Conservation (phyloP, 2,888 invertebrate species). For the Aphidoletes aphidimyza region DNA sequence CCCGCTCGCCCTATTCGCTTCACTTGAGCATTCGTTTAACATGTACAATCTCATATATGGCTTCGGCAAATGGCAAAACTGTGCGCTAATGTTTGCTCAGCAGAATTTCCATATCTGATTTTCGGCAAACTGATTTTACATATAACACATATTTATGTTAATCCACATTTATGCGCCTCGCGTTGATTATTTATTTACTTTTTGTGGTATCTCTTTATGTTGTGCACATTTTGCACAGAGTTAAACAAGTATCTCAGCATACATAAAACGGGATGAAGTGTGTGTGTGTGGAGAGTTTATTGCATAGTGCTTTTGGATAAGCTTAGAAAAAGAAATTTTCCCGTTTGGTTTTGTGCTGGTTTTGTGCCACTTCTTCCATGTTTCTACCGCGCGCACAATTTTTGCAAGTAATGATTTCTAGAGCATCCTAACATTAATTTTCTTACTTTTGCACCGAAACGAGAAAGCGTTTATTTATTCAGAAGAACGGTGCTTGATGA, state of each 20-base stretch:
- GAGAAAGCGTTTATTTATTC: constrained; percentile 23
- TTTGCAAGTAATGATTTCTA: constrained; percentile 48
- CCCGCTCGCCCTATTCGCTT: background rate
- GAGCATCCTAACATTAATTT: constrained; percentile 37
- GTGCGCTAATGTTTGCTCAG: background rate
- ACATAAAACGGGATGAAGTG: too few species aligned
- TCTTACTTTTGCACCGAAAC: background rate
- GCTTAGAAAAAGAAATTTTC: constrained; percentile 38
- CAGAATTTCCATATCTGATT: constrained; percentile 37
- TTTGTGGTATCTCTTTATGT: background rate
- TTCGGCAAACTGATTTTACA: constrained; percentile 37
- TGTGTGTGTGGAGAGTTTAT: background rate
- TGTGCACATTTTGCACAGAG: background rate
- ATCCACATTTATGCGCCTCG: constrained; percentile 36
- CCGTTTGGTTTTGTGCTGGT: background rate
- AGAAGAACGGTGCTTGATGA: constrained; percentile 34
- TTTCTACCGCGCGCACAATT: constrained; percentile 24
- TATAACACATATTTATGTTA: constrained; percentile 44
- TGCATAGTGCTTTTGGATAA: background rate
- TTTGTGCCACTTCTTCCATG: background rate
- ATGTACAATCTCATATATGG: background rate
- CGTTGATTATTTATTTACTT: constrained; percentile 49
- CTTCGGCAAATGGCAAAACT: background rate
- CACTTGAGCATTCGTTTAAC: background rate
- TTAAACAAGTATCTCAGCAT: background rate